A percentile compares a stretch with the other conserved stretches of the same genome.
These are phyloP conservation scores for Holothuria glaberrima DNA, from an alignment of 35 echinoderm and acorn worm genomes.

Conservation along the genomic window DNA sequence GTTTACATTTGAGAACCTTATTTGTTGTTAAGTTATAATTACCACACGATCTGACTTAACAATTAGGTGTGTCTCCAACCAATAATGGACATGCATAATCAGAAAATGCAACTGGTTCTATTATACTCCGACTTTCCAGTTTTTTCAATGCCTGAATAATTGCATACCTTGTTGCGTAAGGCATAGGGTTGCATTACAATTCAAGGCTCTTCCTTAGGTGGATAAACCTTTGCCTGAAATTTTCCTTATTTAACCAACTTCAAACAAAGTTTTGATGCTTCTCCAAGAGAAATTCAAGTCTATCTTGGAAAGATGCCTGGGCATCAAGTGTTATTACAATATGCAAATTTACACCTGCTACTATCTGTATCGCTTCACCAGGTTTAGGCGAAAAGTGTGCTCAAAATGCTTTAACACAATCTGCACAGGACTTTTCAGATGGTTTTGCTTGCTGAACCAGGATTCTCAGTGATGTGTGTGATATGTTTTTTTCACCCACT, in stretches of 20 bases:
- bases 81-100: conserved; percentile 66
- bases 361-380: conserved; percentile 46
- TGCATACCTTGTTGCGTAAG: conserved; percentile 63
- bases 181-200: conserved; percentile 63
- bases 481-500: conserved; percentile 18
- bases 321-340: conserved; percentile 1
- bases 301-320: background rate
- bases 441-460: conserved; percentile 10
- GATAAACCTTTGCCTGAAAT: conserved; percentile 54
- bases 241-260: background rate
- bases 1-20: conserved; percentile 50
- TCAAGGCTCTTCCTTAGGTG: conserved; percentile 14
- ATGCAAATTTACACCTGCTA: background rate
- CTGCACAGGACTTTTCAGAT: conserved; percentile 6
- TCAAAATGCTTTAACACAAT: conserved; percentile 14
- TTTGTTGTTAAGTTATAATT: conserved; percentile 82
- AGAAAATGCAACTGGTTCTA: conserved; percentile 56
- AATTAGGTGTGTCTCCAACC: conserved; percentile 53
- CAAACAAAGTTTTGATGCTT: conserved; percentile 15
- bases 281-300: background rate
- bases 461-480: background rate
- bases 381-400: conserved; percentile 45
- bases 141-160: conserved; percentile 36
- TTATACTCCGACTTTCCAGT: conserved; percentile 49
- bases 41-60: conserved; percentile 45